phyloP scores from a whole-genome alignment of 2,797 vertebrate genomes.

The Acipenser transmontanus region DNA sequence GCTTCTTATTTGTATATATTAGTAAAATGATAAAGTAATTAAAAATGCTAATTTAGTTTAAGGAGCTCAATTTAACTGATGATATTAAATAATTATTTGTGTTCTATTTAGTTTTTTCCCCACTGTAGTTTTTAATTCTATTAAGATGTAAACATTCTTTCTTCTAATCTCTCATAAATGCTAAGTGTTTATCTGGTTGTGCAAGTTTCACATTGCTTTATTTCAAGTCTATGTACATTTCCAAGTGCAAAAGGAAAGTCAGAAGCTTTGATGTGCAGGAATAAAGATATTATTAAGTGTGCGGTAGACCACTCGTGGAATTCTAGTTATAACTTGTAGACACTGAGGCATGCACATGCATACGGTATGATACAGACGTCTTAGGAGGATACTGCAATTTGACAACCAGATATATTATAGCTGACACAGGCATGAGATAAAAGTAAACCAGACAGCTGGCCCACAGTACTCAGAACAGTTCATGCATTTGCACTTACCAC shows the following conservation, averaged over 20 bases:
- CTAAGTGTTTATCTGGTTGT: background rate
- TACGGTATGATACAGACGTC: conserved; percentile 26
- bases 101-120: conserved; percentile 1
- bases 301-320: conserved; percentile 25
- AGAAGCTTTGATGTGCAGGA: conserved; percentile 30
- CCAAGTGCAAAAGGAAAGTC: conserved; percentile 24
- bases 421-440: conserved; percentile 55
- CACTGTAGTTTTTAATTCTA: conserved; percentile 5
- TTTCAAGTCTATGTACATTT: conserved; percentile 24
- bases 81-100: conserved; percentile 6
- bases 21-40: background rate
- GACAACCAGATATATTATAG: conserved; percentile 59
- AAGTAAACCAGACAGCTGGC: conserved; percentile 64
- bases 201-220: background rate
- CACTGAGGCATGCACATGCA: conserved; percentile 25
- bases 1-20: background rate
- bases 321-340: conserved; percentile 32
- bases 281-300: conserved; percentile 27
- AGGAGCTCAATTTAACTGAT: background rate
- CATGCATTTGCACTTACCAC: conserved; percentile 61
- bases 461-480: conserved; percentile 53
- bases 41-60: background rate
- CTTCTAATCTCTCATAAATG: background rate
- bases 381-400: conserved; percentile 37
- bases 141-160: background rate